A percentile compares a stretch with the other conserved stretches of the same genome.
These are phyloP conservation scores for Oriolus oriolus DNA, from an alignment of 2,113 vertebrate genomes.

Conservation along the genomic window DNA sequence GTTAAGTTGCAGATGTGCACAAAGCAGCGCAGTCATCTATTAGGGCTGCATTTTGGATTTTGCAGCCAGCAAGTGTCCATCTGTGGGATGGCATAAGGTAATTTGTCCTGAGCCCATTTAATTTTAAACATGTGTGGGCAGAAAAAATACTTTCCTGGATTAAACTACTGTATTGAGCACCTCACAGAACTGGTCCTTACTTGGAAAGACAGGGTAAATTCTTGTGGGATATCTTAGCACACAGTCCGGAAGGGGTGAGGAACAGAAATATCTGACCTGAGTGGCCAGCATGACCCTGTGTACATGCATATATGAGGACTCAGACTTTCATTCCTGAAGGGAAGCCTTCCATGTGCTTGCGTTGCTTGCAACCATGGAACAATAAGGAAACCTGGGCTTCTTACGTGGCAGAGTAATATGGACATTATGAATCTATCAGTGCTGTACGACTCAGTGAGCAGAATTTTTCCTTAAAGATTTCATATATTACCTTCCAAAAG, in stretches of 20 bases:
- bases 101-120: neutral
- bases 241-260: neutral
- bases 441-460: neutral
- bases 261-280: neutral
- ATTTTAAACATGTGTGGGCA: neutral
- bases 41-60: neutral
- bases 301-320: neutral
- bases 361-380: neutral
- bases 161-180: neutral
- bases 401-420: neutral
- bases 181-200: neutral
- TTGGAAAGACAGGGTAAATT: neutral
- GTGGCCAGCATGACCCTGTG: neutral
- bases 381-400: neutral
- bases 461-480: neutral
- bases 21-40: neutral
- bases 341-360: neutral
- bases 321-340: neutral
- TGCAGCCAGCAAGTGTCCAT: neutral
- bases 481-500: neutral
- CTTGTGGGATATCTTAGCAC: neutral
- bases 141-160: neutral
- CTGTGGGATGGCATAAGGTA: neutral
- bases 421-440: neutral
- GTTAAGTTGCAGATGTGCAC: neutral